phyloP scores from a whole-genome alignment of 2,113 vertebrate species.

The Colistium nudipinnis region DNA sequence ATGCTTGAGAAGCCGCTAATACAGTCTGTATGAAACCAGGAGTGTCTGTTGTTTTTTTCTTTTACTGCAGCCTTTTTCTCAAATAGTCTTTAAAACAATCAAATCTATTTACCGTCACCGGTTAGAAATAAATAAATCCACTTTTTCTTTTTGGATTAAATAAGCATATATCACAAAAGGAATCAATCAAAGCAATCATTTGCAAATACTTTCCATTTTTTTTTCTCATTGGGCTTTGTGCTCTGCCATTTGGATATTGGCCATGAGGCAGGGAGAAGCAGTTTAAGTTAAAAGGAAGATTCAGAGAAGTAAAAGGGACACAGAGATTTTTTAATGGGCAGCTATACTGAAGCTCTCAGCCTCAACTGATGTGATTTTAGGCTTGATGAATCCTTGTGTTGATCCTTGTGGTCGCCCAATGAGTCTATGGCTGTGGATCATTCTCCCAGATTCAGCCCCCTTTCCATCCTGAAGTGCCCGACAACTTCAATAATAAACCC shows the following conservation, averaged over 20 bases:
- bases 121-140: no score
- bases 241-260: conserved; percentile 30
- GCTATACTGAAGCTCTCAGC: conserved; percentile 59
- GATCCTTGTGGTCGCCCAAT: conserved; percentile 43
- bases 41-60: rapidly evolving
- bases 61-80: neutral
- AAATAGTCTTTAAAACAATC: neutral
- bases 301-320: conserved; percentile 48
- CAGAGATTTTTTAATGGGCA: conserved; percentile 49
- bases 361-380: conserved; percentile 69
- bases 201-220: conserved; percentile 2
- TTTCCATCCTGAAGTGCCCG: conserved; percentile 25
- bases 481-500: conserved; percentile 39
- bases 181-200: neutral
- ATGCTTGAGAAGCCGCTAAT: conserved; percentile 17
- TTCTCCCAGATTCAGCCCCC: conserved; percentile 45
- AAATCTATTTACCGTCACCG: neutral
- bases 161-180: neutral
- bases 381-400: conserved; percentile 65
- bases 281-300: conserved; percentile 51
- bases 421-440: conserved; percentile 51
- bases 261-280: conserved; percentile 4
- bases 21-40: conserved; percentile 4
- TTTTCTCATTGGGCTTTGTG: conserved; percentile 24
- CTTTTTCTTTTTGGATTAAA: neutral